These are phyloP conservation scores for Phaedon cochleariae DNA, from an alignment of 2,888 invertebrate species.

Conservation along the genomic window DNA sequence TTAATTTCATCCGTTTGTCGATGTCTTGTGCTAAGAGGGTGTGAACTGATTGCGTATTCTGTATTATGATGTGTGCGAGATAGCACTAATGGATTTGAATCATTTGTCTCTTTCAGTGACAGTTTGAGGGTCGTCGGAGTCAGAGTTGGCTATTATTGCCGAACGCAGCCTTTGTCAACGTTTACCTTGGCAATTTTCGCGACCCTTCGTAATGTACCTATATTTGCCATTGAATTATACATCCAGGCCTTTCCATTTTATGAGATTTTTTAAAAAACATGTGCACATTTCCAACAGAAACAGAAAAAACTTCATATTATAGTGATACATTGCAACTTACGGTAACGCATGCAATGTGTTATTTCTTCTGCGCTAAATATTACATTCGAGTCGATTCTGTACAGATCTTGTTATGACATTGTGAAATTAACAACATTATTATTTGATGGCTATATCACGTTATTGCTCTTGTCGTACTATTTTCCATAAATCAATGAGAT, in stretches of 20 bases:
- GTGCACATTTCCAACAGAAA: no score
- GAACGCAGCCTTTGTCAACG: slow-evolving; percentile 25
- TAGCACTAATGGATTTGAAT: slow-evolving; percentile 55
- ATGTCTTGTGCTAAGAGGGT: slow-evolving; percentile 38
- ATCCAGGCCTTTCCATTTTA: background rate
- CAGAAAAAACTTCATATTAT: no score
- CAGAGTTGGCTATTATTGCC: slow-evolving; percentile 26
- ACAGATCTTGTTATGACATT: no score
- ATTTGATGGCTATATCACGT: no score
- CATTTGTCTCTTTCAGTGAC: slow-evolving; percentile 53
- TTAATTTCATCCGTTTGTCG: slow-evolving; percentile 42
- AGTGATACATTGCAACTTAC: no score
- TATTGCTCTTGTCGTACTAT: no score
- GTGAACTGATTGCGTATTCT: slow-evolving; percentile 33
- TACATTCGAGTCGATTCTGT: no score
- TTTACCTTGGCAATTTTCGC: slow-evolving; percentile 28
- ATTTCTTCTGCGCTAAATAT: no score
- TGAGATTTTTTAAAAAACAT: no score
- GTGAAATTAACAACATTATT: no score
- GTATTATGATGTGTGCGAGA: slow-evolving; percentile 46
- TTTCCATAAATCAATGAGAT: no score
- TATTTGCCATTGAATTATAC: slow-evolving; percentile 12
- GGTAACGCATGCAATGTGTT: no score
- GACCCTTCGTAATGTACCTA: slow-evolving; percentile 23
- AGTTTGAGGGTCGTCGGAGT: slow-evolving; percentile 41